Conservation (phyloP, 2,113 vertebrate species). For the Cyprinodon variegatus region DNA sequence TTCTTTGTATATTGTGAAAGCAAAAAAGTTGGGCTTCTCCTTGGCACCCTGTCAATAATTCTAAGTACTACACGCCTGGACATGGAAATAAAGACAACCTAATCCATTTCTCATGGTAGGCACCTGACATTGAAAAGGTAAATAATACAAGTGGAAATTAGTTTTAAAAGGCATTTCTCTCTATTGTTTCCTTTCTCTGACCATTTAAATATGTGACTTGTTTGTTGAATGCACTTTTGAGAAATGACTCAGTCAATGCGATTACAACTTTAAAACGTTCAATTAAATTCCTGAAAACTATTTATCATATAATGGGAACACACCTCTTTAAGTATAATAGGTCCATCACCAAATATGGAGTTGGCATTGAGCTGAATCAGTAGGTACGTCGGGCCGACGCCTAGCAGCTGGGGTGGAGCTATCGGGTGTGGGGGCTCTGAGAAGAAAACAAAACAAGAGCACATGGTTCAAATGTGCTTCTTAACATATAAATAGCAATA, state of each 20-base stretch:
- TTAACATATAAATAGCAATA: conserved; percentile 4
- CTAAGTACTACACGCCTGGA: too few relatives aligned
- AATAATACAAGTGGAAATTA: too few relatives aligned
- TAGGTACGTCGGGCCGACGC: conserved; percentile 93
- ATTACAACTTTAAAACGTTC: neutral
- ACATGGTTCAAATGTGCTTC: conserved; percentile 14
- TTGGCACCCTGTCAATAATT: too few relatives aligned
- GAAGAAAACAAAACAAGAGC: conserved; percentile 32
- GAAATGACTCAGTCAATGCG: neutral
- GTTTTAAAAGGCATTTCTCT: too few relatives aligned
- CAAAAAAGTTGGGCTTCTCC: too few relatives aligned
- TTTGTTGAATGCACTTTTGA: neutral
- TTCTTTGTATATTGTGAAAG: too few relatives aligned
- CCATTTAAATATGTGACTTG: neutral
- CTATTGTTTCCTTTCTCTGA: neutral
- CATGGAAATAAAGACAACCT: too few relatives aligned
- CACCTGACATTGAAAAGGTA: too few relatives aligned
- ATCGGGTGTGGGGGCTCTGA: conserved; percentile 95
- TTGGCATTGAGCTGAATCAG: conserved; percentile 98
- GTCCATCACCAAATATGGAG: conserved; percentile 97
- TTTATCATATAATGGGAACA: neutral
- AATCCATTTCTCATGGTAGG: too few relatives aligned
- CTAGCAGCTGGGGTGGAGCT: conserved; percentile 94
- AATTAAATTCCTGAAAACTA: neutral
- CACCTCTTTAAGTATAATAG: conserved; percentile 95